Base-by-base conservation (phyloP, 2,113 vertebrate genomes). In the Elaphurus davidianus region DNA sequence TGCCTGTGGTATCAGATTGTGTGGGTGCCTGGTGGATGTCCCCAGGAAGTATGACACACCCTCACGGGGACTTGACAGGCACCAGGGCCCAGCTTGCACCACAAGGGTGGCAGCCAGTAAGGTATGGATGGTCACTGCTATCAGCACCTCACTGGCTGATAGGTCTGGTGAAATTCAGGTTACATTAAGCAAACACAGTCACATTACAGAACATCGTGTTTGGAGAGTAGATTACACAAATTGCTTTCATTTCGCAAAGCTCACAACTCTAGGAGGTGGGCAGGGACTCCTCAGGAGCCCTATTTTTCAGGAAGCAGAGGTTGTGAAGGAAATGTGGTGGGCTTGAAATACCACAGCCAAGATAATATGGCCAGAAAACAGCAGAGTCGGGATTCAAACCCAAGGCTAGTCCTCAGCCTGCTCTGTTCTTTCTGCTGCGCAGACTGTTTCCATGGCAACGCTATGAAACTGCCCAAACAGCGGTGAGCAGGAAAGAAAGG, bases 371-470 rank as follows among this genome's bases (percentile, higher is more conserved):
- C 30, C 8, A 28, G 84, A 74, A 93, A 47, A 86, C 78, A 93
- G 8, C 57, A 60, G 30, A 92, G 43, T 2, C 4, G 33, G 57
- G 64, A 94, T 90, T 91, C 90, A 97, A 94, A 97, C 76, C 43
- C 28, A 95, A 74, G n/a, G 67, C 67, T 74, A 78, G 57, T 87
- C 92, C 83, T 87, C 7, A 64, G 28, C 21, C 33, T 21, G 33
- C 71, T 83, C 71, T 89, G 36, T 82, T 96, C 36, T 84, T 96
- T 55, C 95, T 45, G 87, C 62, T 15, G n/a, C 27, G 7, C n/a
- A 60, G 30, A 54, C 59, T 87, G 93, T 97, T 97, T 28, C 97
- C 59, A 92, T 67, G 81, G 93, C 74, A 97, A 95, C 94, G 6
- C 16, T 76, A 40, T 83, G 54, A 81, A 74, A 76, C 40, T 87